phyloP scores from a whole-genome alignment of 2,797 vertebrate species.

The Ispidina lecontei region DNA sequence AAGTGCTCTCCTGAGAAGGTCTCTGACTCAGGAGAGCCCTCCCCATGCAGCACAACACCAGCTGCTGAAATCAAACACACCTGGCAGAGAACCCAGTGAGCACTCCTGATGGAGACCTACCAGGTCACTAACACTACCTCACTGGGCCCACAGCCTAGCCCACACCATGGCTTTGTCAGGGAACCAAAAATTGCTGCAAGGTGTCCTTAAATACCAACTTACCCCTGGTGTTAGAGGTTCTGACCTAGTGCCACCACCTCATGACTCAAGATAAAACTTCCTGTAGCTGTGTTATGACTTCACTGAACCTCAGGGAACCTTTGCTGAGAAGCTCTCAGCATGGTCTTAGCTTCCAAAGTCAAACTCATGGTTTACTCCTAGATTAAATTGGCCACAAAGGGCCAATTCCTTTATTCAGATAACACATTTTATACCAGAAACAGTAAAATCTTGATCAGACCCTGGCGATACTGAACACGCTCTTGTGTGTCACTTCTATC shows the following conservation, averaged over 20 bases:
- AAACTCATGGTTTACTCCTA: neutral
- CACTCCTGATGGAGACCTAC: neutral
- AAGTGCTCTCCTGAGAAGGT: neutral
- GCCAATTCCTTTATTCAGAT: neutral
- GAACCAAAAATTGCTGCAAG: neutral
- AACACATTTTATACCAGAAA: neutral
- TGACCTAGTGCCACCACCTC: neutral
- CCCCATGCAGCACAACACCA: neutral
- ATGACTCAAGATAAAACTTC: neutral
- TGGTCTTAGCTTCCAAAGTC: neutral
- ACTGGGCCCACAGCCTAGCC: neutral
- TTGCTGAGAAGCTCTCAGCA: neutral
- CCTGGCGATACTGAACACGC: neutral
- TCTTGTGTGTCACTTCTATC: neutral
- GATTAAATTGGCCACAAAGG: accelerated
- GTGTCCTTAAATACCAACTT: accelerated
- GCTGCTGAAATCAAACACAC: neutral
- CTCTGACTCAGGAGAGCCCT: neutral
- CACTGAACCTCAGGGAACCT: neutral
- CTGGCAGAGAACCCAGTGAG: accelerated
- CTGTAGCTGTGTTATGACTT: neutral
- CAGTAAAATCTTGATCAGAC: neutral
- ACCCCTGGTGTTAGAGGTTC: neutral
- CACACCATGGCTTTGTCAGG: neutral
- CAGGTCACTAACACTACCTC: neutral